phyloP scores from a whole-genome alignment of 1,140 invertebrate species.

The Bombus pyrosoma region DNA sequence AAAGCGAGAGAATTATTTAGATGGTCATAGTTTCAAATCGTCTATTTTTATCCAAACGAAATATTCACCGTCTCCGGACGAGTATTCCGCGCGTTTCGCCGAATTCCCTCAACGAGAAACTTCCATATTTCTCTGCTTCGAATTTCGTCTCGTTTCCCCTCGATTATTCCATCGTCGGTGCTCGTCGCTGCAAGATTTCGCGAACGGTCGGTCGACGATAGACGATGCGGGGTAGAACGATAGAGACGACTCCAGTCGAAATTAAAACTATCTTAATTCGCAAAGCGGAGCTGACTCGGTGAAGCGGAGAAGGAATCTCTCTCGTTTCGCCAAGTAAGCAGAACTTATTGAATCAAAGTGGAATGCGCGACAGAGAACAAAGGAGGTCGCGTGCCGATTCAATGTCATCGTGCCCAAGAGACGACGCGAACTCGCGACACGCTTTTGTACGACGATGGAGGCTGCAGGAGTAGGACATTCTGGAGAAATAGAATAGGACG shows the following conservation, averaged over 20 bases:
- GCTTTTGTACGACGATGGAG: not conserved
- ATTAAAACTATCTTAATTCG: not conserved
- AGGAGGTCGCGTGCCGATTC: conserved; percentile 9
- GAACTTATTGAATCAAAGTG: conserved; percentile 15
- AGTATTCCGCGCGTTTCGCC: too few relatives aligned
- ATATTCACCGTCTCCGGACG: too few relatives aligned
- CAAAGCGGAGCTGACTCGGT: not conserved
- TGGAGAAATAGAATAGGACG: too few relatives aligned
- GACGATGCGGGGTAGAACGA: not conserved
- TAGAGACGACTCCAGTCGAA: not conserved
- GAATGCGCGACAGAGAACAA: not conserved
- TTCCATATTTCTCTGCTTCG: too few relatives aligned
- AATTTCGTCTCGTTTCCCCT: too few relatives aligned
- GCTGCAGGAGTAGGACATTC: too few relatives aligned
- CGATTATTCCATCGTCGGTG: too few relatives aligned
- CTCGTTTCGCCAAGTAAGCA: conserved; percentile 16
- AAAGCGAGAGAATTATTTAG: too few relatives aligned
- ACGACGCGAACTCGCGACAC: not conserved
- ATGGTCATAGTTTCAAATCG: too few relatives aligned
- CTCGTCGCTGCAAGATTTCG: not conserved
- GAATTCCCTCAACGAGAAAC: too few relatives aligned
- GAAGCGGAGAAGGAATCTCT: not conserved
- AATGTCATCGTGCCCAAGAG: not conserved
- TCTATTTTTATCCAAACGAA: too few relatives aligned
- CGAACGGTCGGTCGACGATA: not conserved